These are phyloP conservation scores for Chrysemys picta DNA, from an alignment of 2,113 vertebrate species.

Conservation along the genomic window DNA sequence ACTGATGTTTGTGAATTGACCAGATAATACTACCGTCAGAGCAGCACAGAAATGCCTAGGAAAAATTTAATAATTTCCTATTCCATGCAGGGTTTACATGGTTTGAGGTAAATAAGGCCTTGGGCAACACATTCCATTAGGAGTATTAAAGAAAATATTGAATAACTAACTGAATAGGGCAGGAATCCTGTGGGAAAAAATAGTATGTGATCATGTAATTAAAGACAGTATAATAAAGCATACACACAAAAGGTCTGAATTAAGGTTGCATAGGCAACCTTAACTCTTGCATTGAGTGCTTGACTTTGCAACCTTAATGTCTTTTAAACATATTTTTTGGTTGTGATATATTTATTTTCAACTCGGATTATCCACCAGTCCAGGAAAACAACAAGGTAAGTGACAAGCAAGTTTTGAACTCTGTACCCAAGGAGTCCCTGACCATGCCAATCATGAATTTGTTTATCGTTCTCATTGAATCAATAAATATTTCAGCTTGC, in stretches of 20 bases:
- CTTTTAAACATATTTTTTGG: neutral
- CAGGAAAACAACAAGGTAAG: neutral
- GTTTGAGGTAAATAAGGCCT: neutral
- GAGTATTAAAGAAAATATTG: no score
- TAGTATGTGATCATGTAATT: neutral
- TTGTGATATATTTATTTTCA: neutral
- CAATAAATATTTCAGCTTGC: slow-evolving; percentile 34
- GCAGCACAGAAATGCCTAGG: neutral
- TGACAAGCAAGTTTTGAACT: neutral
- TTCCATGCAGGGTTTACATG: neutral
- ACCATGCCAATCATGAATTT: slow-evolving; percentile 9
- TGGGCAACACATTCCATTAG: no score
- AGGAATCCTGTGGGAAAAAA: neutral
- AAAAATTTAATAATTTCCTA: neutral
- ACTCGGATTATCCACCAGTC: neutral
- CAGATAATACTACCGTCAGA: neutral
- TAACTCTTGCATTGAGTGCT: neutral
- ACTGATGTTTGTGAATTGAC: neutral
- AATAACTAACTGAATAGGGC: neutral
- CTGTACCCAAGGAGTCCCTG: neutral
- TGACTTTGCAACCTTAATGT: neutral
- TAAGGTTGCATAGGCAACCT: neutral
- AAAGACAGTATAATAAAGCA: neutral
- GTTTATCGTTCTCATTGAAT: slow-evolving; percentile 46
- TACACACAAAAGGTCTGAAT: neutral